Evolutionary conservation across 1,140 invertebrate species (phyloP), one percentile per base, ranked within the genome.

Genomic region (Lasioglossum baleicum): DNA sequence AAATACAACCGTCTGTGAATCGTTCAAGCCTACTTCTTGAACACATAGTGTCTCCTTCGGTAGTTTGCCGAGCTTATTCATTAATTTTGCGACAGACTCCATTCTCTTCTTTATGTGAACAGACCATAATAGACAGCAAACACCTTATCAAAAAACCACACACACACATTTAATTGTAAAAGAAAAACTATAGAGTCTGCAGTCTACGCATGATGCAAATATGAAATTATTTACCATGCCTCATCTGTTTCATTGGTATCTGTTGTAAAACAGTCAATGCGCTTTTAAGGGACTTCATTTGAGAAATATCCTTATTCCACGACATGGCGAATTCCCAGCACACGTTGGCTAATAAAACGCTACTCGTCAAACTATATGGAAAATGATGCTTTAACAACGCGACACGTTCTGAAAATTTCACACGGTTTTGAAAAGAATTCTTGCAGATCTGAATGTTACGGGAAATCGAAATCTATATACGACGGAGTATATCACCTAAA

Each of bases 1-100:
- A 90, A 98, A 98, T 31, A 92, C 91, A 7, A 95, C 92, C 44
- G 97, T 92, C 88, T 95, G 94, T 6, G 93, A 91, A 85, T 97
- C 96, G 58, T 95, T 95, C 76, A 98, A 94, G 42, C 96, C 96
- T 71, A 97, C 93, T 83, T 96, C 96, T 90, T 96, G 96, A 56
- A 94, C 91, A 83, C 96, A 97, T 58, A 98, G 93, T 83, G 96
- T 94, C 88, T 98, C 97, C 92, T 97, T 98, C 0, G 97, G 97
- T 71, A 97, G 91, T 92, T 97, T 97, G 15, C 97, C 97, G 15
- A 97, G 95, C 93, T 98, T 98, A 85, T 98, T 97, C 60, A 98
- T 96, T 2, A 99, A 92, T 86, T 96, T 95, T 31, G 95, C 95
- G 31, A 95, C 93, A 1, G 94, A 92, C 93, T 97, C 96, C 88